These are phyloP conservation scores for Eristalinus sepulchralis DNA, from an alignment of 2,888 invertebrate genomes.

Conservation along the genomic window DNA sequence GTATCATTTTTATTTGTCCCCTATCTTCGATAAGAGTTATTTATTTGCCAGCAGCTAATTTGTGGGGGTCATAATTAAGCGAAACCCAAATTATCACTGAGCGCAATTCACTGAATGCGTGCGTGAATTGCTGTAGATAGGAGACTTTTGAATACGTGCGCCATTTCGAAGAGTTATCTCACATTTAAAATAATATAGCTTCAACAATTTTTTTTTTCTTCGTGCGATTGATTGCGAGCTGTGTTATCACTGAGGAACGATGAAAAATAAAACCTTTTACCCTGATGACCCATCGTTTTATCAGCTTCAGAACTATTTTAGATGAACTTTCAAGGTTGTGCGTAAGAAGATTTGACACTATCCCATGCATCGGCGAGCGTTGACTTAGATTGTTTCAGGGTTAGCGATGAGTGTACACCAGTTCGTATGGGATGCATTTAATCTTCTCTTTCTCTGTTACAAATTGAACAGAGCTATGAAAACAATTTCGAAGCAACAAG, in stretches of 20 bases:
- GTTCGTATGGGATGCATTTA: too few species aligned
- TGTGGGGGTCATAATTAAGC: slow-evolving; percentile 10
- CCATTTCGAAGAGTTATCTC: slow-evolving; percentile 23
- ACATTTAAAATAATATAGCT: background rate
- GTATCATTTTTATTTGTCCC: background rate
- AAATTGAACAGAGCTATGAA: too few species aligned
- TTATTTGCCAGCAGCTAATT: background rate
- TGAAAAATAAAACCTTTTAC: slow-evolving; percentile 2
- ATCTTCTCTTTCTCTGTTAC: too few species aligned
- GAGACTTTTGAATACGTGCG: slow-evolving; percentile 5
- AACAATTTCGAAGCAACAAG: too few species aligned
- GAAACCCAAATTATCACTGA: background rate
- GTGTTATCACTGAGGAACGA: slow-evolving; percentile 19
- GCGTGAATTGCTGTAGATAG: background rate
- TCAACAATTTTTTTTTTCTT: background rate
- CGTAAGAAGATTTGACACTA: background rate
- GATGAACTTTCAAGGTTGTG: background rate
- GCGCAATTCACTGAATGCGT: slow-evolving; percentile 6
- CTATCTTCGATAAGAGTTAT: slow-evolving; percentile 16
- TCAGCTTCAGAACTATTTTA: slow-evolving; percentile 1
- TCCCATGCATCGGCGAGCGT: background rate
- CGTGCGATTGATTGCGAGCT: background rate
- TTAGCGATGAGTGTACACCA: background rate
- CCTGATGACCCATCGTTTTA: slow-evolving; percentile 14
- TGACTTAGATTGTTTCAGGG: background rate